Base-by-base conservation (phyloP, 2,888 invertebrate genomes). In the Mechanitis mazaeus region DNA sequence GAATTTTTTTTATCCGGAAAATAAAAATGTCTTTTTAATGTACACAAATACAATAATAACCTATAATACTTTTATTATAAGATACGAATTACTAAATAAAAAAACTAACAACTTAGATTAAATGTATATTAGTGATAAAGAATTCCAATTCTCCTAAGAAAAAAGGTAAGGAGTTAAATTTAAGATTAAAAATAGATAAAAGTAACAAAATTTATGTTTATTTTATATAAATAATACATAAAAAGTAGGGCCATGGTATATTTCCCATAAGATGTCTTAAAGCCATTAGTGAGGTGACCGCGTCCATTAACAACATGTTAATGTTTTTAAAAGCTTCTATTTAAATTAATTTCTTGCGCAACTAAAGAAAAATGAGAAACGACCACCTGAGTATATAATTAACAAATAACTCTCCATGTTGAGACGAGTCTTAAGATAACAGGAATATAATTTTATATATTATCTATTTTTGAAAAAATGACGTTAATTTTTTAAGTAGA, bases 331-430 rank as follows among this genome's bases (percentile, higher is more conserved):
- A 61, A 46, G 20, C 45, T 58, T 31, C 58, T 64, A 53, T 64
- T 56, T 54, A 56, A 56, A 61, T 55, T 46, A 53, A 55, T 54
- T 28, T n/a, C 46, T 61, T 64, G 56, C 54, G 58, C 56, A 63
- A 54, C 28, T 46, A 55, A 53, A 58, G 47, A 58, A 50, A 56
- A 56, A 56, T 56, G 33, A 20, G 50, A 45, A 47, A 45, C 6
- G 45, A 53, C 58, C 58, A 62, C 58, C 62, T 62, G 62, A 58
- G 31, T 20, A 20, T 12, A 33, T 9, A 6, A 33, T 7, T 28
- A 12, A 56, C 9, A 11, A n/a, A 28, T 7, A 31, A 9, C 28
- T 50, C 31, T 7, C 50, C 7, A 2, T 31, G 2, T 3, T 31
- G 31, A 50, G 50, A 50, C 31, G 31, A 4, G 50, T 50, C 50